phyloP scores from a whole-genome alignment of 2,113 vertebrate species.

The Anas platyrhynchos region DNA sequence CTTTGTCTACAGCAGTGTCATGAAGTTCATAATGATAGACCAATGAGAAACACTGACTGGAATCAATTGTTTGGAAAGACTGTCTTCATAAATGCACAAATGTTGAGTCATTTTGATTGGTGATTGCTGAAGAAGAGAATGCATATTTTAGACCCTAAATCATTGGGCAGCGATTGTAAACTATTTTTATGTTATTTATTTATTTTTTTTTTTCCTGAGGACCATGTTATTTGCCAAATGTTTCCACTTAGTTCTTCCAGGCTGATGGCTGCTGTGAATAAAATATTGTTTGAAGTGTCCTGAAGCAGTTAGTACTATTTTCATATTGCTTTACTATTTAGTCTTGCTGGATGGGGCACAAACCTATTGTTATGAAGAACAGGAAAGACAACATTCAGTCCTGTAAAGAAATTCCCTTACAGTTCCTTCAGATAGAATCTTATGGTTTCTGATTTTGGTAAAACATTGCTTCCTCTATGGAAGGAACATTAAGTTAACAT shows the following conservation, averaged over 20 bases:
- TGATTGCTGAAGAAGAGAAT: not conserved
- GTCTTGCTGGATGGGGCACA: not conserved
- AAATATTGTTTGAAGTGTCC: not conserved
- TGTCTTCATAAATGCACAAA: not conserved
- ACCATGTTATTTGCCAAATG: not conserved
- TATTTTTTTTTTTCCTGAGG: not conserved
- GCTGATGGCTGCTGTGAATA: not conserved
- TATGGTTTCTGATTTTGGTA: not conserved
- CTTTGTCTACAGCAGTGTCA: not conserved
- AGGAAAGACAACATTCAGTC: accelerated
- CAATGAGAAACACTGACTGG: not conserved
- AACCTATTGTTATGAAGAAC: not conserved
- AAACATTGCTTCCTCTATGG: not conserved
- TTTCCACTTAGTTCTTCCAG: not conserved
- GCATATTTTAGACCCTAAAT: not conserved
- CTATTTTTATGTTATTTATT: no score
- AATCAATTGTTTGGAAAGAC: not conserved
- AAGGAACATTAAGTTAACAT: not conserved
- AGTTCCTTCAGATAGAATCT: not conserved
- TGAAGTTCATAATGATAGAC: not conserved
- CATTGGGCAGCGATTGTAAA: not conserved
- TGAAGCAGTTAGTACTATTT: not conserved
- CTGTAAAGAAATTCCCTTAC: not conserved
- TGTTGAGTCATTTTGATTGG: not conserved
- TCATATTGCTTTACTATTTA: not conserved